A percentile compares a stretch with the other conserved stretches of the same genome.
These are phyloP conservation scores for Lordiphosa andalusiaca DNA, from an alignment of 2,888 invertebrate species.

Conservation along the genomic window DNA sequence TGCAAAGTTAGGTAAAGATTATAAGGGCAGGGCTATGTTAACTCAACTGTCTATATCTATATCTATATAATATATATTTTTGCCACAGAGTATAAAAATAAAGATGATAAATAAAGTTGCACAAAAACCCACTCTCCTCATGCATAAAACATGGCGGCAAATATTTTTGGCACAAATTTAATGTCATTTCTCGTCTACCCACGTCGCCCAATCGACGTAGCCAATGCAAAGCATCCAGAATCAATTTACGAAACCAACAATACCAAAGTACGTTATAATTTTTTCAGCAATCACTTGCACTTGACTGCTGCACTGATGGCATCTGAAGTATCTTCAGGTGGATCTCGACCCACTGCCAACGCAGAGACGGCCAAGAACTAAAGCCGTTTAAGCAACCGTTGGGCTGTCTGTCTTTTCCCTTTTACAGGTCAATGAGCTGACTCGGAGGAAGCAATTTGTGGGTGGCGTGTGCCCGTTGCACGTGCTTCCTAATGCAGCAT, in stretches of 20 bases:
- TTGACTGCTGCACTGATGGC: conserved; percentile 32
- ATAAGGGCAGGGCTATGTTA: too few species aligned
- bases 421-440: conserved; percentile 39
- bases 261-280: conserved; percentile 35
- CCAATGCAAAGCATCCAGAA: conserved; percentile 22
- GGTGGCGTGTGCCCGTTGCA: conserved; percentile 7
- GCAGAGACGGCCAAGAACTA: too few species aligned
- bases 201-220: conserved; percentile 1
- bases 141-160: too few species aligned
- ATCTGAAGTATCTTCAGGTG: conserved; percentile 26
- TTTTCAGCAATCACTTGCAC: conserved; percentile 40
- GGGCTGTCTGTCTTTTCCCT: background rate
- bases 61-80: too few species aligned
- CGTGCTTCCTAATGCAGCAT: conserved; percentile 13
- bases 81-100: too few species aligned
- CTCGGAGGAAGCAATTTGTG: conserved; percentile 32
- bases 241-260: conserved; percentile 34
- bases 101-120: too few species aligned
- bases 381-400: conserved; percentile 13
- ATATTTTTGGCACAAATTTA: too few species aligned
- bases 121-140: too few species aligned
- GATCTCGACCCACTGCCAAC: conserved; percentile 3
- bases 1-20: too few species aligned
- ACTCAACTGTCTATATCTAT: too few species aligned
- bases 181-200: too few species aligned